Percentiles rank a stretch among this genome's conserved stretches.
Conservation (phyloP, 2,797 vertebrate species). For the Tarsius wallacei region DNA sequence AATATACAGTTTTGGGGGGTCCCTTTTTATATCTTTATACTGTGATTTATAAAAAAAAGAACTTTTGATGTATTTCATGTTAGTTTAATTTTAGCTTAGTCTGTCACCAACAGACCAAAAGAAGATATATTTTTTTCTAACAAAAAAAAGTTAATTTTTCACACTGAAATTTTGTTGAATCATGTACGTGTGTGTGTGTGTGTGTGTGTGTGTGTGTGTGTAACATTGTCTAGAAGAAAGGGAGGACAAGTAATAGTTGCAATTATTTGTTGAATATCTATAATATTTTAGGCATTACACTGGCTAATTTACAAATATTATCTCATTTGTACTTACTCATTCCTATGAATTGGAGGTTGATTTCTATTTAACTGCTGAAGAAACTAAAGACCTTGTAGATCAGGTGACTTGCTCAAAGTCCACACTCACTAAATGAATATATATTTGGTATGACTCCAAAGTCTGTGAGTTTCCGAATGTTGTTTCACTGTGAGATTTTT, state of each 20-base stretch:
- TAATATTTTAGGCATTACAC: neutral
- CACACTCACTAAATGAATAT: neutral
- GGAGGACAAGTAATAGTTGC: neutral
- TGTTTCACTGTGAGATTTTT: neutral
- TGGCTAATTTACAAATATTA: neutral
- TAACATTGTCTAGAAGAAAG: neutral
- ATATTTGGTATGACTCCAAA: neutral
- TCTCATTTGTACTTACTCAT: neutral
- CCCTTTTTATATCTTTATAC: neutral
- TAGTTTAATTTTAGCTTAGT: neutral
- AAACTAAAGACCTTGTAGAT: neutral
- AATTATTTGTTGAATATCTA: neutral
- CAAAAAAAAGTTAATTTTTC: neutral
- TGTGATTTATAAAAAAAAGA: neutral
- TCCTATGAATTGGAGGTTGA: neutral
- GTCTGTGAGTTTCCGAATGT: neutral
- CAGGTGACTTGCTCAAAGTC: neutral
- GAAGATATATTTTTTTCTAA: constrained; percentile 27
- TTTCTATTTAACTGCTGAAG: neutral
- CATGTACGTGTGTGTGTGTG: neutral
- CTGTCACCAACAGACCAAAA: neutral
- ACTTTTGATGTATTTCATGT: constrained; percentile 34
- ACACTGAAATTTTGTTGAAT: neutral
- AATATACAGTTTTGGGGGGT: too few relatives aligned
- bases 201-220: neutral